Evolutionary conservation across 1,140 invertebrate species (phyloP).

Genomic region (Manduca sexta): DNA sequence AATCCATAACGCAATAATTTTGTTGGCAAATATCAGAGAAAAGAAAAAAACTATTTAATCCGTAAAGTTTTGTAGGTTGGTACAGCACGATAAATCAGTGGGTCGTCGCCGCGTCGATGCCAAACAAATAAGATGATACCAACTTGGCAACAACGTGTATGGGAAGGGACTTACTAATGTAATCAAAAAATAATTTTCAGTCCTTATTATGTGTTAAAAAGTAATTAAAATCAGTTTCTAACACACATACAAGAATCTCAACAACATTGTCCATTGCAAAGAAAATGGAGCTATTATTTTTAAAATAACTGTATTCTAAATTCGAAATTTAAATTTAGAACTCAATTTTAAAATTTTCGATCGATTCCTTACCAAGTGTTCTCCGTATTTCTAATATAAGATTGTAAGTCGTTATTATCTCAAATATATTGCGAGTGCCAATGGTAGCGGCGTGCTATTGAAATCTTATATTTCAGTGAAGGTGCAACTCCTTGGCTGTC

Average conservation of each 20-base stretch:
- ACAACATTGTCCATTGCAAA: not conserved
- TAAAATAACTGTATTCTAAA: not conserved
- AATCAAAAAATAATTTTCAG: not conserved
- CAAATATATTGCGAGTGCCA: not conserved
- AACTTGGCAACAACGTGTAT: slow-evolving; percentile 54
- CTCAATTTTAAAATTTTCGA: too few species aligned
- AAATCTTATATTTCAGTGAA: slow-evolving; percentile 15
- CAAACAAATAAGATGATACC: slow-evolving; percentile 69
- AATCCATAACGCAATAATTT: slow-evolving; percentile 26
- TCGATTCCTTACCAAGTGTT: too few species aligned
- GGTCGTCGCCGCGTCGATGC: slow-evolving; percentile 56
- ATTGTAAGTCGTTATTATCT: not conserved
- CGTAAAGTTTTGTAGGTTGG: slow-evolving; percentile 69
- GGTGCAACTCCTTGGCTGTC: slow-evolving; percentile 15
- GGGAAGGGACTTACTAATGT: slow-evolving; percentile 10
- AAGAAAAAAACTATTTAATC: slow-evolving; percentile 71
- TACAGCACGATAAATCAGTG: slow-evolving; percentile 55
- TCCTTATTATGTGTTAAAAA: not conserved
- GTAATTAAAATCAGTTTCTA: not conserved
- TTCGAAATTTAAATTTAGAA: not conserved
- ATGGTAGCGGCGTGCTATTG: slow-evolving; percentile 3
- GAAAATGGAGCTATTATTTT: not conserved
- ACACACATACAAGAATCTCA: not conserved
- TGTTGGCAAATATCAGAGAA: slow-evolving; percentile 65
- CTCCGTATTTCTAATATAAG: not conserved